Evolutionary conservation across 2,888 invertebrate species (phyloP).

Genomic region (Ormyrus nitidulus): DNA sequence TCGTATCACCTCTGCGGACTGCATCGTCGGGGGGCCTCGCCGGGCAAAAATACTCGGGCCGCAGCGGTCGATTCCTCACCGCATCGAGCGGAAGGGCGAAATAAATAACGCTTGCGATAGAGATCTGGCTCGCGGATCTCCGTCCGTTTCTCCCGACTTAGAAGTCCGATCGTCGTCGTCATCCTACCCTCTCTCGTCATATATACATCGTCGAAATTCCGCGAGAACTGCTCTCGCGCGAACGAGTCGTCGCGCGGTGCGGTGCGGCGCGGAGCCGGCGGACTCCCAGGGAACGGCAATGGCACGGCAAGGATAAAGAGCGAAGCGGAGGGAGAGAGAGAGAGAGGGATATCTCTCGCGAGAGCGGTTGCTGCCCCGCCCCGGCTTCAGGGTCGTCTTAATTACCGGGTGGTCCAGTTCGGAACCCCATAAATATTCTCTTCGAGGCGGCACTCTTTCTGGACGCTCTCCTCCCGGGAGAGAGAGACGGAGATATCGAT

Average conservation of each 20-base stretch:
- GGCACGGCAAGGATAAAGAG: conserved; percentile 9
- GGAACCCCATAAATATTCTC: conserved; percentile 71
- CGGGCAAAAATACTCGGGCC: background rate
- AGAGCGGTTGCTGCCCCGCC: conserved; percentile 68
- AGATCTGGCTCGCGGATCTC: conserved; percentile 18
- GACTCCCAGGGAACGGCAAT: too few relatives aligned
- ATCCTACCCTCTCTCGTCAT: background rate
- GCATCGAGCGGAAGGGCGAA: background rate
- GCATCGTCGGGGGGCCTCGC: background rate
- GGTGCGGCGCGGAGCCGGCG: background rate
- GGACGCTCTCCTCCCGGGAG: conserved; percentile 36
- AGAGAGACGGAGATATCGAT: conserved; percentile 32
- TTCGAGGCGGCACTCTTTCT: conserved; percentile 67
- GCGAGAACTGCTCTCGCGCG: conserved; percentile 22
- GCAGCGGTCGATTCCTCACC: too few relatives aligned
- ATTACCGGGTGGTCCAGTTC: conserved; percentile 73
- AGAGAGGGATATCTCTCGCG: conserved; percentile 33
- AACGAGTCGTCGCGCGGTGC: conserved; percentile 5
- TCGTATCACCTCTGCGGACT: background rate
- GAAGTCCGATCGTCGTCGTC: background rate
- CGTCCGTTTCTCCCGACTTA: background rate
- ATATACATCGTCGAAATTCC: conserved; percentile 33
- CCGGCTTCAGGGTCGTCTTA: conserved; percentile 71
- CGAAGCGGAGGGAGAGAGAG: conserved; percentile 29
- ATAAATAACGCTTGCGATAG: conserved; percentile 18